A percentile compares a stretch with the other conserved stretches of the same genome.
Evolutionary conservation across 2,797 vertebrate genomes (phyloP).

Genomic region (Onychomys arenicola): DNA sequence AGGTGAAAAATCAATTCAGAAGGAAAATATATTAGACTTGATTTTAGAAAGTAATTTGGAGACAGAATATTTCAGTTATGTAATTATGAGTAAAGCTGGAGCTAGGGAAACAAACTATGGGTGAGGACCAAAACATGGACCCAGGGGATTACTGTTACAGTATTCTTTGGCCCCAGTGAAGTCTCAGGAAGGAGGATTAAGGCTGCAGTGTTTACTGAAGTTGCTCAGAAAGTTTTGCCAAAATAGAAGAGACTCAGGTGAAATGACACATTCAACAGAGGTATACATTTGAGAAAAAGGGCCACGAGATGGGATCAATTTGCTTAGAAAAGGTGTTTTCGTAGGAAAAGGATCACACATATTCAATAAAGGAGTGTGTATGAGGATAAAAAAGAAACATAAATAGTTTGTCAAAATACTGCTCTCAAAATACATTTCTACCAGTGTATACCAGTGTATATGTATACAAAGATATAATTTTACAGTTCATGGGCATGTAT

Average conservation of each 20-base stretch:
- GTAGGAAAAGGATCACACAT: not conserved
- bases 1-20: slow-evolving; percentile 34
- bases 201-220: not conserved
- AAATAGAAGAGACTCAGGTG: not conserved
- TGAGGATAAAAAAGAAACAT: not conserved
- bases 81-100: not conserved
- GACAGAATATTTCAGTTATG: slow-evolving; percentile 3
- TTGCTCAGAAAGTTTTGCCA: not conserved
- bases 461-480: not conserved
- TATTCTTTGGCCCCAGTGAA: not conserved
- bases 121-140: not conserved
- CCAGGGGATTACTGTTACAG: not conserved
- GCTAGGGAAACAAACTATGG: not conserved
- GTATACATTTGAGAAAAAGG: not conserved
- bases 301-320: not conserved
- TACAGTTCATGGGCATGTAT: not conserved
- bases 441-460: not conserved
- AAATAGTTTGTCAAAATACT: not conserved
- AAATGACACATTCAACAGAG: not conserved
- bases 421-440: slow-evolving; percentile 2
- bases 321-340: slow-evolving; percentile 15
- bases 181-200: not conserved
- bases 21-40: slow-evolving; percentile 24
- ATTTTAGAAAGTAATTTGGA: slow-evolving; percentile 43
- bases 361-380: not conserved